Percentiles rank a stretch among this genome's conserved stretches.
Conservation (phyloP, 2,113 vertebrate genomes). For the Lophotis ruficrista region DNA sequence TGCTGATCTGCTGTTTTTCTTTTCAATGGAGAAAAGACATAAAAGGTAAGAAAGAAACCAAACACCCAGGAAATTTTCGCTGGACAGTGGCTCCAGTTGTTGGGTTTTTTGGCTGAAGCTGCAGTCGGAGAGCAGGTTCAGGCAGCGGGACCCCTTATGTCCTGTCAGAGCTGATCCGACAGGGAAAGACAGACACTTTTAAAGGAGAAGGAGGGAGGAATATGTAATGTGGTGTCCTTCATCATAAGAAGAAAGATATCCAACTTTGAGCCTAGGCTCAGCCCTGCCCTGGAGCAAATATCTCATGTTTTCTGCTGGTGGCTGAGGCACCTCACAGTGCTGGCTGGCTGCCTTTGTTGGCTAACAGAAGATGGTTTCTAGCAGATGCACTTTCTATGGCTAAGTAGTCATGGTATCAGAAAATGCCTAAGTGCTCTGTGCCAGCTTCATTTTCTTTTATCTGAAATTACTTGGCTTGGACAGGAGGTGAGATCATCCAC, state of each 20-base stretch:
- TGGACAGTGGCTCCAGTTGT: neutral
- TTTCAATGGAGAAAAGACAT: neutral
- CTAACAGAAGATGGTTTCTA: neutral
- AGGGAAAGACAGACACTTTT: neutral
- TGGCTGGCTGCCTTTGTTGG: neutral
- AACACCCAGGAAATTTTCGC: neutral
- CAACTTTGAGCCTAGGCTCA: neutral
- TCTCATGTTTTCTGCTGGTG: neutral
- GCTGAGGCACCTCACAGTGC: neutral
- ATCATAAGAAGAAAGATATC: neutral
- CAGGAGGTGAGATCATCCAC: neutral
- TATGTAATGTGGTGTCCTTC: neutral
- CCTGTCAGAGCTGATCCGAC: neutral
- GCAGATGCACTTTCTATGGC: neutral
- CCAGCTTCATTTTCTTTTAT: neutral
- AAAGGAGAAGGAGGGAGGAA: neutral
- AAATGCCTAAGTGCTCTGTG: neutral
- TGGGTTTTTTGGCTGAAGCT: neutral
- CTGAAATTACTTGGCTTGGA: neutral
- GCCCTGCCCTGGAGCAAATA: neutral
- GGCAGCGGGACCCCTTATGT: neutral
- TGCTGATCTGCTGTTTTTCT: neutral
- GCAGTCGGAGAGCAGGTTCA: neutral
- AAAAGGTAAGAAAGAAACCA: neutral
- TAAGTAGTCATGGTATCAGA: neutral